These are phyloP conservation scores for Drosophila formosana DNA, from an alignment of 2,888 invertebrate species.

Conservation along the genomic window DNA sequence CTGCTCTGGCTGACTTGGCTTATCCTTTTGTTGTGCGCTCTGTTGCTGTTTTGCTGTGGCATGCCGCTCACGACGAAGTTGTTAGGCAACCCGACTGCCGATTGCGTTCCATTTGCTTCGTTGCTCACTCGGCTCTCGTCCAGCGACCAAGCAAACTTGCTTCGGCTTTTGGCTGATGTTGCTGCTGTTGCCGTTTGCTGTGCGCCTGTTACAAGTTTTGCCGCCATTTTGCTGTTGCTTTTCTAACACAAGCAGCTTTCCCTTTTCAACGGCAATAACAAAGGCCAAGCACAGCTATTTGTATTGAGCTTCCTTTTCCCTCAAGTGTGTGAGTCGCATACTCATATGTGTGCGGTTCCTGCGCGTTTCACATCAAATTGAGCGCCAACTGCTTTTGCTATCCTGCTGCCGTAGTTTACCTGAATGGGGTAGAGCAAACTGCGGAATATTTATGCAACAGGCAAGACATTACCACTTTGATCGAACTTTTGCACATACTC, in stretches of 20 bases:
- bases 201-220: slow-evolving; percentile 68
- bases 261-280: slow-evolving; percentile 53
- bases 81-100: slow-evolving; percentile 59
- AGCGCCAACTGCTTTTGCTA: slow-evolving; percentile 70
- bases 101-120: slow-evolving; percentile 32
- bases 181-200: slow-evolving; percentile 40
- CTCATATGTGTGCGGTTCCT: slow-evolving; percentile 51
- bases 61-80: slow-evolving; percentile 62
- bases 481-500: too few species aligned
- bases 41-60: slow-evolving; percentile 8
- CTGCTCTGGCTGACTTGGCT: slow-evolving; percentile 64
- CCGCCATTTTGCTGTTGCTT: slow-evolving; percentile 73
- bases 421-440: not conserved
- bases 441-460: too few species aligned
- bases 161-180: slow-evolving; percentile 10
- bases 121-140: slow-evolving; percentile 27
- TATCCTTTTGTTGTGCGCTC: slow-evolving; percentile 69
- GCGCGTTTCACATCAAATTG: slow-evolving; percentile 76
- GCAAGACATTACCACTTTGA: too few species aligned
- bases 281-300: slow-evolving; percentile 61
- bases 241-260: slow-evolving; percentile 44
- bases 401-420: not conserved
- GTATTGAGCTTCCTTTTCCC: slow-evolving; percentile 65
- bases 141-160: not conserved
- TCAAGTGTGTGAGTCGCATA: slow-evolving; percentile 9